Percentiles rank a stretch among this genome's conserved stretches.
Evolutionary conservation across 2,888 invertebrate species (phyloP).

Genomic region (Rhagonycha lutea): DNA sequence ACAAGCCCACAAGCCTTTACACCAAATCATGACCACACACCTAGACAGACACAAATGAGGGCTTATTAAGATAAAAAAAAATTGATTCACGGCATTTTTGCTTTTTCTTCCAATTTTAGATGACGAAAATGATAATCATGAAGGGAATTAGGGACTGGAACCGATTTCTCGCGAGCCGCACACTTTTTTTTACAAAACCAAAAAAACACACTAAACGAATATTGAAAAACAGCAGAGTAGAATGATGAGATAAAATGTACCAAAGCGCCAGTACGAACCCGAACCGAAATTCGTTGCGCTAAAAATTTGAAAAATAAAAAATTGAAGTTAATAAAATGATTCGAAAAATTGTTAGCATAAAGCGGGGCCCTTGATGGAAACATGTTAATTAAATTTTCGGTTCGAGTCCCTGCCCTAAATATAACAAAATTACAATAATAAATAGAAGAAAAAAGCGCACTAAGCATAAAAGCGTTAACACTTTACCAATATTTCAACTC

Average conservation of each 20-base stretch:
- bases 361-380: conserved; percentile 13
- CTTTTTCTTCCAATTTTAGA: neutral
- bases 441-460: conserved; percentile 50
- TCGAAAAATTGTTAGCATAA: conserved; percentile 12
- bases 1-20: neutral
- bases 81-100: neutral
- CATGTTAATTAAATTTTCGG: conserved; percentile 45
- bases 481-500: conserved; percentile 35
- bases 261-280: conserved; percentile 54
- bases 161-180: conserved; percentile 39
- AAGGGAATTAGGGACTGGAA: conserved; percentile 49
- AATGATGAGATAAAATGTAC: conserved; percentile 35
- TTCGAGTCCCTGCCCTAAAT: conserved; percentile 56
- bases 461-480: conserved; percentile 52
- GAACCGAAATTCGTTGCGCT: conserved; percentile 49
- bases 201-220: conserved; percentile 15
- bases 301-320: neutral
- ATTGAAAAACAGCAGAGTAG: conserved; percentile 22
- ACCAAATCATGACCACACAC: neutral
- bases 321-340: neutral
- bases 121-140: neutral
- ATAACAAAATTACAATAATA: conserved; percentile 14
- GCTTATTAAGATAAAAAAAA: neutral
- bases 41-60: neutral
- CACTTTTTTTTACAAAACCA: neutral